These are phyloP conservation scores for Craniophora ligustri DNA, from an alignment of 2,888 invertebrate genomes.

Conservation along the genomic window DNA sequence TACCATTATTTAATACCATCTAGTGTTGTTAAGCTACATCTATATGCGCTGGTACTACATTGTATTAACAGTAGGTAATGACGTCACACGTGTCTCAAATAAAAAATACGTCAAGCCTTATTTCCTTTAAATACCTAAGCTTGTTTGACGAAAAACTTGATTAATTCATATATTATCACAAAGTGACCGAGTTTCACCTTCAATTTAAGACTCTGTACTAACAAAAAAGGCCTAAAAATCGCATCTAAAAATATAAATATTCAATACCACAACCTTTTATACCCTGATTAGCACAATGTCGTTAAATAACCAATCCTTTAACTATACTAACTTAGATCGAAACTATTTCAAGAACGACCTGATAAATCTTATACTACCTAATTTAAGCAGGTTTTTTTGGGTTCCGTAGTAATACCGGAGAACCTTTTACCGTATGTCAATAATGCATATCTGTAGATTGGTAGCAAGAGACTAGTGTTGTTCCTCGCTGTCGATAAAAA, in stretches of 20 bases:
- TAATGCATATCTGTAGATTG: too few relatives aligned
- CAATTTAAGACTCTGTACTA: slow-evolving; percentile 22
- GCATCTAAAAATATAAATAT: slow-evolving; percentile 30
- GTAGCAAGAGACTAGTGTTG: too few relatives aligned
- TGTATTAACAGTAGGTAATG: too few relatives aligned
- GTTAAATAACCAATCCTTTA: slow-evolving; percentile 36
- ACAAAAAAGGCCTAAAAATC: slow-evolving; percentile 24
- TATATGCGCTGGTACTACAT: too few relatives aligned
- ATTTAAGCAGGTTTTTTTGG: slow-evolving; percentile 8
- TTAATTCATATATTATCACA: slow-evolving; percentile 16
- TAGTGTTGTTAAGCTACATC: too few relatives aligned
- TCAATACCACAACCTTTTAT: slow-evolving; percentile 44
- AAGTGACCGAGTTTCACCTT: slow-evolving; percentile 14
- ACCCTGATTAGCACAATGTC: slow-evolving; percentile 40
- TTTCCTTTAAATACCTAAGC: too few relatives aligned
- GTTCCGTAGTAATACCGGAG: slow-evolving; percentile 13
- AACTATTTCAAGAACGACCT: slow-evolving; percentile 37
- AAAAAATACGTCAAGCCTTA: too few relatives aligned
- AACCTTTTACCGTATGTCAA: too few relatives aligned
- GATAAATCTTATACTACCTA: slow-evolving; percentile 18
- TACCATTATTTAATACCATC: too few relatives aligned
- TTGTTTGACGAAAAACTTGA: neutral
- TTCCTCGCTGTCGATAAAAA: too few relatives aligned
- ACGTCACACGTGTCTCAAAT: too few relatives aligned
- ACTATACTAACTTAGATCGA: slow-evolving; percentile 28